Evolutionary conservation across 2,113 vertebrate species (phyloP).

Genomic region (Ceratotherium simum): DNA sequence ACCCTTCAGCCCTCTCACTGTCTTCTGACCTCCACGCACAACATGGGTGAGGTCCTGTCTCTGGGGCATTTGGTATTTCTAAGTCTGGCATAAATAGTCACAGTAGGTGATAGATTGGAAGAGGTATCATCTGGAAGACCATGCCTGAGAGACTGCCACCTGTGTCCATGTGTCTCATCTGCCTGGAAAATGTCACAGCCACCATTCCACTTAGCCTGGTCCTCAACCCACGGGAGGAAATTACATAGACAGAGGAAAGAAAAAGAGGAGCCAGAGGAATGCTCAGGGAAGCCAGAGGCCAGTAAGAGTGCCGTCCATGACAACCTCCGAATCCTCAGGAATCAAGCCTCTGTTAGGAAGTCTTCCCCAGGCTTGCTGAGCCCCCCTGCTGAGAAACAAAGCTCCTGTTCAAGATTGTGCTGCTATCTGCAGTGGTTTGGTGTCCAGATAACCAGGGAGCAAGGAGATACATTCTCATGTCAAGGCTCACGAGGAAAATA

Average conservation of each 20-base stretch:
- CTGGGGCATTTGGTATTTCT: not conserved
- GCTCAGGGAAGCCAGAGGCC: not conserved
- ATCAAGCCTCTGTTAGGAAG: not conserved
- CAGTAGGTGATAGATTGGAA: not conserved
- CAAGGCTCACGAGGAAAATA: constrained; percentile 6
- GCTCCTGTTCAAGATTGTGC: not conserved
- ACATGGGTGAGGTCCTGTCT: not conserved
- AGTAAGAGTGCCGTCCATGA: accelerated
- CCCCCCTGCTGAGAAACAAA: not conserved
- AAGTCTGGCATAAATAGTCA: not conserved
- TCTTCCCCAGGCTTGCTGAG: not conserved
- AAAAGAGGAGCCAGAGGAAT: not conserved
- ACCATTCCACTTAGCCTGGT: not conserved
- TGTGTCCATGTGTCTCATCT: not conserved
- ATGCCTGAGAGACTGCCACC: not conserved
- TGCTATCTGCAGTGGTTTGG: not conserved
- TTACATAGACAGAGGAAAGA: not conserved
- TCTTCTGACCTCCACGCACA: not conserved
- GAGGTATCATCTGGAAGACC: not conserved
- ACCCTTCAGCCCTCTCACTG: not conserved
- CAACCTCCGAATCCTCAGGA: not conserved
- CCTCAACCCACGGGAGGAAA: not conserved
- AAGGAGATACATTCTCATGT: not conserved
- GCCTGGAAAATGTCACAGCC: not conserved
- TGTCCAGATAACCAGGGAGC: constrained; percentile 47